These are phyloP conservation scores for Acanthochromis polyacanthus DNA, from an alignment of 2,113 vertebrate genomes.

Conservation along the genomic window DNA sequence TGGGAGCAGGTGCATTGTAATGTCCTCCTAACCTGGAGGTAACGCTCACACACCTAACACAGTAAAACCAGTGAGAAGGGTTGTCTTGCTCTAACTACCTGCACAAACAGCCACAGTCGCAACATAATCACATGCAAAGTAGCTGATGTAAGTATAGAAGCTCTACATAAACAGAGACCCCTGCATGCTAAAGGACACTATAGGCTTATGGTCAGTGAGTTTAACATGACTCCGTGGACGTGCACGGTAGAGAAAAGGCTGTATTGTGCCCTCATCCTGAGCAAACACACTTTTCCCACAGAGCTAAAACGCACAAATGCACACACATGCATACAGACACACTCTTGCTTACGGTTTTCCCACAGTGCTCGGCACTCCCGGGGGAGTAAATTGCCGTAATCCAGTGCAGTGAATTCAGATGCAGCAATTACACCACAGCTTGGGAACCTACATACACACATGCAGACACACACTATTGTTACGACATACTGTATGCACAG, in stretches of 20 bases:
- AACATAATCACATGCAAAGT: not conserved
- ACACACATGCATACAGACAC: constrained; percentile 52
- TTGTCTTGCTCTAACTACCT: no score
- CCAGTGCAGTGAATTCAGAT: constrained; percentile 80
- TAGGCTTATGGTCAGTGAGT: constrained; percentile 46
- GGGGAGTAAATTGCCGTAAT: constrained; percentile 83
- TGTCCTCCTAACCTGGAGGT: not conserved
- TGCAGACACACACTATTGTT: constrained; percentile 18
- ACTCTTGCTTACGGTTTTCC: constrained; percentile 75
- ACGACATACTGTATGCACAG: constrained; percentile 9
- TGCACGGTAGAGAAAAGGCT: constrained; percentile 69
- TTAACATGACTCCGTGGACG: constrained; percentile 65
- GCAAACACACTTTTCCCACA: constrained; percentile 74
- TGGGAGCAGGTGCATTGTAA: constrained; percentile 21
- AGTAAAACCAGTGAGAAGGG: no score
- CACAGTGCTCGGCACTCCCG: constrained; percentile 81
- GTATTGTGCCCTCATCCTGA: constrained; percentile 70
- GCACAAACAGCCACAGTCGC: not conserved
- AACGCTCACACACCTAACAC: not conserved
- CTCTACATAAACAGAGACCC: constrained; percentile 17
- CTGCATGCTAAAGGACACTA: constrained; percentile 42
- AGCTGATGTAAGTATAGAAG: not conserved
- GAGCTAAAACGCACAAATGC: constrained; percentile 67
- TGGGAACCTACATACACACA: constrained; percentile 71
- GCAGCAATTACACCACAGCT: constrained; percentile 79